Evolutionary conservation across 2,888 invertebrate species (phyloP), one percentile per base, ranked within the genome.

Genomic region (Himalopsyche tibetana): DNA sequence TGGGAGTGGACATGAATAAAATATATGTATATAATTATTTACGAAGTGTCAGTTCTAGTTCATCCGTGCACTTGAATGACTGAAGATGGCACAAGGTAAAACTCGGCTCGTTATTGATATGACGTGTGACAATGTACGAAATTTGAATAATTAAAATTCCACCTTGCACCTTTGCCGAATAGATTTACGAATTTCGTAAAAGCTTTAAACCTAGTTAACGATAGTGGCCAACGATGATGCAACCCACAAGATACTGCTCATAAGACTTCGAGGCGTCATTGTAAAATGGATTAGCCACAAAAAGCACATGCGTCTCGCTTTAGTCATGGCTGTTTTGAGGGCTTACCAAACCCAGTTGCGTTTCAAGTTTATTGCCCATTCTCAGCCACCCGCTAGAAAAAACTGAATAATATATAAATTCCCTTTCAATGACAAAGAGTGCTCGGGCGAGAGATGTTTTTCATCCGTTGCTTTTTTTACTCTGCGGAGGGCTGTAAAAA

Each of bases 361-460:
- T 36, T 74, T 36, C 28, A 74, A 36, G 74, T 74, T 74, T 74
- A 74, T 74, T 74, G 74, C 74, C 74, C 38, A 74, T 74, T 74
- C 36, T 38, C 74, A 74, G 45, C 80, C 80, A 42, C 80, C 80
- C 80, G 45, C 51, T 80, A 80, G 80, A 51, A 80, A 51, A 51
- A 82, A 15, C 45, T 82, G 82, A 82, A 82, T 82, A 82, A 82
- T 82, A 82, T 55, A 82, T 82, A 55, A 55, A 82, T 82, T 82
- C 36, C 55, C 55, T 19, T 82, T 55, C 82, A 82, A 82, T 82
- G 82, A 82, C 82, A 82, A 82, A 55, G 82, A 55, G 82, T 38
- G 82, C 12, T 36, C 6, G 28, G 74, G 74, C 74, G 74, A 74
- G 74, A 38, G 15, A 74, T 74, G 74, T 74, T 74, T 74, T 74